These are phyloP conservation scores for Lagenorhynchus albirostris DNA, from an alignment of 2,113 vertebrate species.

Conservation along the genomic window DNA sequence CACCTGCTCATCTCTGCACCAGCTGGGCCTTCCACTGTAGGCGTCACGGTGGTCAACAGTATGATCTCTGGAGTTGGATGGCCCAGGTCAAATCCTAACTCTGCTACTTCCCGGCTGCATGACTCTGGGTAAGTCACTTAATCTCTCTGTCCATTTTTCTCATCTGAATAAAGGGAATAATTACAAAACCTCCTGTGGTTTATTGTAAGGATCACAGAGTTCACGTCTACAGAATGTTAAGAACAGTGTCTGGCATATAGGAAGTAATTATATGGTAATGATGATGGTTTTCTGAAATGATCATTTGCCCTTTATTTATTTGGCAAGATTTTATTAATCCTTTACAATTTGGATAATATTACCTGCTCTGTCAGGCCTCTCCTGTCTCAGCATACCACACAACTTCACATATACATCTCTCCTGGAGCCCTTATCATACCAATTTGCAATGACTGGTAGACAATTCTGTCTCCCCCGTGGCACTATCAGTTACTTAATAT, in stretches of 20 bases:
- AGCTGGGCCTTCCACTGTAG: neutral
- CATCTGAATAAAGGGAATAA: neutral
- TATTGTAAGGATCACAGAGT: neutral
- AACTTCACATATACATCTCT: neutral
- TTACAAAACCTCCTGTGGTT: neutral
- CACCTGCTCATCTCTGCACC: neutral
- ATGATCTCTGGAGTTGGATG: neutral
- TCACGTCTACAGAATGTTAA: neutral
- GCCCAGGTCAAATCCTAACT: neutral
- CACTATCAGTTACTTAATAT: neutral
- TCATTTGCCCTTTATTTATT: neutral
- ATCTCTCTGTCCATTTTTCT: neutral
- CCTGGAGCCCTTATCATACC: neutral
- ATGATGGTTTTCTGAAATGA: constrained; percentile 11
- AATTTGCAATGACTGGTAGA: neutral
- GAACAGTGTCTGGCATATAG: neutral
- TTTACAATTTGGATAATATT: neutral
- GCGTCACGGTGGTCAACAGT: fast-evolving
- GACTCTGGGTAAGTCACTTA: neutral
- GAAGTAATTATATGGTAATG: neutral
- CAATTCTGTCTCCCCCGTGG: neutral
- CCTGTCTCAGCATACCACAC: neutral
- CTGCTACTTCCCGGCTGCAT: neutral
- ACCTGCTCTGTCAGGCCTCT: neutral
- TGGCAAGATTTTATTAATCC: neutral